A percentile compares a stretch with the other conserved stretches of the same genome.
Evolutionary conservation across 1,140 invertebrate genomes (phyloP).

Genomic region (Camponotus vicinus): DNA sequence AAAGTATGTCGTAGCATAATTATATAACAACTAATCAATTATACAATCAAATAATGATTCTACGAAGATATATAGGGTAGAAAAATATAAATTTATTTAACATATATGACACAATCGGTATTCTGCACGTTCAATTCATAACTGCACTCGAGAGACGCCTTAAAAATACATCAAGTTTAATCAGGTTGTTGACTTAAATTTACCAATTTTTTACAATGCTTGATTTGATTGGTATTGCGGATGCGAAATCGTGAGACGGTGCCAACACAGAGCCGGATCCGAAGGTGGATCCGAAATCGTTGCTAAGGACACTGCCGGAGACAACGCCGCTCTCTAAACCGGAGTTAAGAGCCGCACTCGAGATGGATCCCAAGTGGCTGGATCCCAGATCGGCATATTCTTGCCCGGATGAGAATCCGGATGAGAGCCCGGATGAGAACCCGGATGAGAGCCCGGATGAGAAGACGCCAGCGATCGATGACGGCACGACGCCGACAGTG

Average conservation of each 20-base stretch:
- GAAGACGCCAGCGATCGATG: neutral
- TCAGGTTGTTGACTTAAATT: slow-evolving; percentile 58
- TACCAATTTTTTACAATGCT: slow-evolving; percentile 48
- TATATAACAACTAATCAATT: slow-evolving; percentile 20
- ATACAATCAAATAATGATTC: neutral
- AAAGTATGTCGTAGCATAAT: neutral
- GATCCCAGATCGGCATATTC: slow-evolving; percentile 22
- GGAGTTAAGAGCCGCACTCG: neutral
- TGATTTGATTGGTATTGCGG: slow-evolving; percentile 22
- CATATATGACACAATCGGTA: slow-evolving; percentile 4
- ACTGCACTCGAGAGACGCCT: neutral
- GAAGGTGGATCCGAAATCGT: neutral
- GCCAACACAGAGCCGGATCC: neutral
- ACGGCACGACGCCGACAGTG: neutral
- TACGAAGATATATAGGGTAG: slow-evolving; percentile 8
- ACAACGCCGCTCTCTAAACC: neutral
- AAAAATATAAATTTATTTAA: slow-evolving; percentile 63
- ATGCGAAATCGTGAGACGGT: neutral
- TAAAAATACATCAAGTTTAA: neutral
- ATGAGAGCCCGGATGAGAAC: neutral
- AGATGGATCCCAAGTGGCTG: neutral
- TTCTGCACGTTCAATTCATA: slow-evolving; percentile 10
- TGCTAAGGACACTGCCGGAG: neutral
- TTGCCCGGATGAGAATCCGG: slow-evolving; percentile 3
- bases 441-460: neutral